These are phyloP conservation scores for Pitta sordida DNA, from an alignment of 2,113 vertebrate species.

Conservation along the genomic window DNA sequence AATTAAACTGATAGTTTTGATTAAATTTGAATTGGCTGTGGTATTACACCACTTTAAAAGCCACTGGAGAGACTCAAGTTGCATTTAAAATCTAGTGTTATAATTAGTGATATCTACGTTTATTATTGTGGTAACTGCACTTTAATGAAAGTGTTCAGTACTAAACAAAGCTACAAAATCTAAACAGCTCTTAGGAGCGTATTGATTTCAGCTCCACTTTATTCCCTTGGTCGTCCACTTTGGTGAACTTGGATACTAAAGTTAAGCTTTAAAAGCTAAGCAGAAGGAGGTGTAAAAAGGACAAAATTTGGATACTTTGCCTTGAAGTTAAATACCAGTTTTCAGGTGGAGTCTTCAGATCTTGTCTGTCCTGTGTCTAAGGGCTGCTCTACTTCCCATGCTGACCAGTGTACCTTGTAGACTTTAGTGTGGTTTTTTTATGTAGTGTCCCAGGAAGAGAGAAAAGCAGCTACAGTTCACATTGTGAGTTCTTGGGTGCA, in stretches of 20 bases:
- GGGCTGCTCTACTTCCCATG: not conserved
- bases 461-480: not conserved
- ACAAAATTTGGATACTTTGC: not conserved
- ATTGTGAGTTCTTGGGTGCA: not conserved
- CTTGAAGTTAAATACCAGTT: not conserved
- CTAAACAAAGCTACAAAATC: constrained; percentile 63
- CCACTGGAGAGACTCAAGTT: constrained; percentile 65
- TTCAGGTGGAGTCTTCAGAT: not conserved
- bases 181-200: not conserved
- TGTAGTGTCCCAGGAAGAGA: not conserved
- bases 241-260: not conserved
- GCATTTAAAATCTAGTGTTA: constrained; percentile 70
- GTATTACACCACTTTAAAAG: constrained; percentile 71
- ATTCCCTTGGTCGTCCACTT: not conserved
- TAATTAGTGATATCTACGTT: constrained; percentile 75
- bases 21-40: constrained; percentile 76
- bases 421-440: not conserved
- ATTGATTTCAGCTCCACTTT: not conserved
- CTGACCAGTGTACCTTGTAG: not conserved
- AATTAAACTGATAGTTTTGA: constrained; percentile 79
- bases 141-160: constrained; percentile 62
- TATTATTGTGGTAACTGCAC: constrained; percentile 70
- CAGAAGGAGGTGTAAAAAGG: not conserved
- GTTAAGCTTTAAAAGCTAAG: not conserved
- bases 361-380: not conserved